These are phyloP conservation scores for Sparus aurata DNA, from an alignment of 2,797 vertebrate species.

Conservation along the genomic window DNA sequence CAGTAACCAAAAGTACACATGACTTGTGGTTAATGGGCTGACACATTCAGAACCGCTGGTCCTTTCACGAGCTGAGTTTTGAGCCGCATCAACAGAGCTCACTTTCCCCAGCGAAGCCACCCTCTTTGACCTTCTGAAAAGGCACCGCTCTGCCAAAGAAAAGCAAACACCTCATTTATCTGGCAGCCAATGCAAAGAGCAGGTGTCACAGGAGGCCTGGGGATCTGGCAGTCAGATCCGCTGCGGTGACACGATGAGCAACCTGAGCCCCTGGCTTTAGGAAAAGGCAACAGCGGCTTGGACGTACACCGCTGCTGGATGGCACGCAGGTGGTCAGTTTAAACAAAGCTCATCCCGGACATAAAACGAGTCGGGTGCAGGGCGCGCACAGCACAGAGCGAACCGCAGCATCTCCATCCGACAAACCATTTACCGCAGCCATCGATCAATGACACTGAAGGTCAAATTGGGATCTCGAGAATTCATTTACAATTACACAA, in stretches of 20 bases:
- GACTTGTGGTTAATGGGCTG: constrained; percentile 64
- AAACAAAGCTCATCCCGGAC: constrained; percentile 43
- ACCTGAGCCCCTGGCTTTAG: constrained; percentile 56
- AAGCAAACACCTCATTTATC: constrained; percentile 83
- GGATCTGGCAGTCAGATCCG: constrained; percentile 50
- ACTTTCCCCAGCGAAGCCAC: constrained; percentile 45
- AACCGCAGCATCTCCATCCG: constrained; percentile 17
- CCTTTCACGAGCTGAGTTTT: constrained; percentile 53
- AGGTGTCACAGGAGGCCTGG: constrained; percentile 60
- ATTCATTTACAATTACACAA: constrained; percentile 48
- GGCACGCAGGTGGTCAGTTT: constrained; percentile 25
- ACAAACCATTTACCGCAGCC: constrained; percentile 14
- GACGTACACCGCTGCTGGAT: constrained; percentile 27
- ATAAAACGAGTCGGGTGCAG: constrained; percentile 24
- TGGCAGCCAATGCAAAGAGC: constrained; percentile 73
- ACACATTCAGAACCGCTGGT: constrained; percentile 40
- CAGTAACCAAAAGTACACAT: constrained; percentile 49
- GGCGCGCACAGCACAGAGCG: not conserved
- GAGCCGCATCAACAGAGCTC: constrained; percentile 44
- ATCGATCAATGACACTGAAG: constrained; percentile 17
- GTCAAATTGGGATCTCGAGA: constrained; percentile 39
- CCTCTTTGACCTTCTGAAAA: constrained; percentile 79
- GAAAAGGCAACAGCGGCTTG: constrained; percentile 30
- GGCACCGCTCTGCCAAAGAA: constrained; percentile 73
- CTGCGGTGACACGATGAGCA: constrained; percentile 59